A percentile compares a stretch with the other conserved stretches of the same genome.
Conservation (phyloP, 2,797 vertebrate genomes). For the Pipistrellus nathusii region DNA sequence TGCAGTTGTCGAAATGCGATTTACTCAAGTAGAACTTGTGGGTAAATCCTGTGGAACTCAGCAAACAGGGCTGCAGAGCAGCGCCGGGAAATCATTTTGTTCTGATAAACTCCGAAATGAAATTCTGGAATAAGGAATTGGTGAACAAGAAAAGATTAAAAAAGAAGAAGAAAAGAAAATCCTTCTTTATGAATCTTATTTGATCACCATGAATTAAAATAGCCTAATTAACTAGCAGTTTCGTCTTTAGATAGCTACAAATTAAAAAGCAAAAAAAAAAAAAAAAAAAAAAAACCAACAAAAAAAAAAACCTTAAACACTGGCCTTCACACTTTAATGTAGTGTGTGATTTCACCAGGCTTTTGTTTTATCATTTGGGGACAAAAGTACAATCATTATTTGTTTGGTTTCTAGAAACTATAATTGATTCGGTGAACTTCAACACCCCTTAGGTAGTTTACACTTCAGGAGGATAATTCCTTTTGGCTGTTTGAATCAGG, state of each 20-base stretch:
- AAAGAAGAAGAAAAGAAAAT: neutral
- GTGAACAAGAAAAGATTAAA: constrained; percentile 11
- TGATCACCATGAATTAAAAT: constrained; percentile 46
- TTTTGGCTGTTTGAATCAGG: constrained; percentile 67
- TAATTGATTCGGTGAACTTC: constrained; percentile 58
- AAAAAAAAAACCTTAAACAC: neutral
- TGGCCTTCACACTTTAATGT: neutral
- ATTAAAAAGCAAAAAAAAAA: neutral
- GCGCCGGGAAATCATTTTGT: constrained; percentile 79
- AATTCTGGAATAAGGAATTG: constrained; percentile 63
- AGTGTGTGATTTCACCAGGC: neutral
- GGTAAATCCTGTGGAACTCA: constrained; percentile 90
- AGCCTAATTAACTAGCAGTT: neutral
- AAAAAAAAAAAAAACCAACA: neutral
- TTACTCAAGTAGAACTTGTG: constrained; percentile 95
- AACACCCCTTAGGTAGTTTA: constrained; percentile 31
- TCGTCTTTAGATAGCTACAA: constrained; percentile 12
- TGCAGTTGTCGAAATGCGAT: constrained; percentile 94
- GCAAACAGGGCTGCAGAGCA: constrained; percentile 89
- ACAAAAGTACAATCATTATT: neutral
- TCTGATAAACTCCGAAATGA: constrained; percentile 78
- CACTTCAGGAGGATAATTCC: constrained; percentile 30
- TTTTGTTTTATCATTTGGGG: constrained; percentile 30
- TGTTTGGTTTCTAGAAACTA: constrained; percentile 62
- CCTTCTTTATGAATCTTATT: neutral